phyloP scores from a whole-genome alignment of 2,113 vertebrate genomes.

The Sardina pilchardus region DNA sequence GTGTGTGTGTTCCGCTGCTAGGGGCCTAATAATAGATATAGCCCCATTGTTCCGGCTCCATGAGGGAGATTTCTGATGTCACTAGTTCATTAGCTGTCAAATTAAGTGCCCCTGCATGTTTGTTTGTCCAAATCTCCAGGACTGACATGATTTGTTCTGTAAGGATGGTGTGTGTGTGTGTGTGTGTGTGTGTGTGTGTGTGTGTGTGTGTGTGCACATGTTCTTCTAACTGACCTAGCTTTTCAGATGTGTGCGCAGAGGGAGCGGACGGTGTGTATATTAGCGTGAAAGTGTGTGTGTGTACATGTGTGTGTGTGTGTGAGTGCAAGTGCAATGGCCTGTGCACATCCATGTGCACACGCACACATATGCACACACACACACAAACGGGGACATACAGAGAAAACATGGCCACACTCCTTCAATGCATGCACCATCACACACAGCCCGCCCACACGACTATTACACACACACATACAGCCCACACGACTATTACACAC shows the following conservation, averaged over 20 bases:
- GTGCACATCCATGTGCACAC: not conserved
- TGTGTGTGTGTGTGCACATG: not conserved
- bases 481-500: no score
- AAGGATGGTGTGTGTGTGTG: not conserved
- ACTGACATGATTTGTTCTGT: not conserved
- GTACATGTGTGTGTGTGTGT: not conserved
- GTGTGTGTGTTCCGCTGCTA: no score
- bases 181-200: no score
- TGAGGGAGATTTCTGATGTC: not conserved
- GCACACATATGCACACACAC: conserved; percentile 28
- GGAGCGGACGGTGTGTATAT: conserved; percentile 12
- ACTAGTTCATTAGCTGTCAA: not conserved
- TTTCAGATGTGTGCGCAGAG: not conserved
- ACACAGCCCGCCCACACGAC: not conserved
- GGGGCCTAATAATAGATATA: not conserved
- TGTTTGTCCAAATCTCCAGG: not conserved
- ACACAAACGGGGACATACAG: not conserved
- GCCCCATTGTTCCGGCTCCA: not conserved
- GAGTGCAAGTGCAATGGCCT: not conserved
- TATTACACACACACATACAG: no score
- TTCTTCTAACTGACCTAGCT: not conserved
- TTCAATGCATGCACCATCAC: not conserved
- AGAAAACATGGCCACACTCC: not conserved
- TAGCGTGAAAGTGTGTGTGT: conserved; percentile 12
- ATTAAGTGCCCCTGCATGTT: not conserved